These are phyloP conservation scores for Dipus sagitta DNA, from an alignment of 2,797 vertebrate genomes.

Conservation along the genomic window DNA sequence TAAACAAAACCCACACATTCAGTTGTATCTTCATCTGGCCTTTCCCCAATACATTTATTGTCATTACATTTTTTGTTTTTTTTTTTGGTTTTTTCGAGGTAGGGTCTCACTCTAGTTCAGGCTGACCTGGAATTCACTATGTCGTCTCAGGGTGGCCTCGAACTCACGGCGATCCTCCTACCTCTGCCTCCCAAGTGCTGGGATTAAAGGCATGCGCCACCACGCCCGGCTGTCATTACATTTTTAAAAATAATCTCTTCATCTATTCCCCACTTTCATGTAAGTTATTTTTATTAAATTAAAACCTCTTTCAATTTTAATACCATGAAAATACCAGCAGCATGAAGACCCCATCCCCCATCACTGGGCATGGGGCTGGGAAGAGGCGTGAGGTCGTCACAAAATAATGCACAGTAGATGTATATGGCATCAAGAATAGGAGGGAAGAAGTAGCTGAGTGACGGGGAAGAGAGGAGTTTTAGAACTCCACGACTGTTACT, in stretches of 20 bases:
- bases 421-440: background rate
- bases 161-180: too few relatives aligned
- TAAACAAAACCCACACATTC: background rate
- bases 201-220: too few relatives aligned
- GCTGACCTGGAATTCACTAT: too few relatives aligned
- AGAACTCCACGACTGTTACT: background rate
- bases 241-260: background rate
- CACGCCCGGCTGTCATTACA: background rate
- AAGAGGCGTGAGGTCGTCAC: background rate
- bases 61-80: background rate
- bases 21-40: background rate
- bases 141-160: too few relatives aligned
- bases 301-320: constrained; percentile 2
- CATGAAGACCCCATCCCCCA: background rate
- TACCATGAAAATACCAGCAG: background rate
- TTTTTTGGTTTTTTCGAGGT: too few relatives aligned
- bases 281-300: constrained; percentile 14
- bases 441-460: background rate
- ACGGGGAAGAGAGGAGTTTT: background rate
- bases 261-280: background rate
- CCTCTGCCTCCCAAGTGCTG: too few relatives aligned
- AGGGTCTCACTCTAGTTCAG: too few relatives aligned
- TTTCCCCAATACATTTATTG: constrained; percentile 5
- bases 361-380: accelerated
- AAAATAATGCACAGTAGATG: background rate